These are phyloP conservation scores for Xenopus borealis DNA, from an alignment of 2,113 vertebrate species.

Conservation along the genomic window DNA sequence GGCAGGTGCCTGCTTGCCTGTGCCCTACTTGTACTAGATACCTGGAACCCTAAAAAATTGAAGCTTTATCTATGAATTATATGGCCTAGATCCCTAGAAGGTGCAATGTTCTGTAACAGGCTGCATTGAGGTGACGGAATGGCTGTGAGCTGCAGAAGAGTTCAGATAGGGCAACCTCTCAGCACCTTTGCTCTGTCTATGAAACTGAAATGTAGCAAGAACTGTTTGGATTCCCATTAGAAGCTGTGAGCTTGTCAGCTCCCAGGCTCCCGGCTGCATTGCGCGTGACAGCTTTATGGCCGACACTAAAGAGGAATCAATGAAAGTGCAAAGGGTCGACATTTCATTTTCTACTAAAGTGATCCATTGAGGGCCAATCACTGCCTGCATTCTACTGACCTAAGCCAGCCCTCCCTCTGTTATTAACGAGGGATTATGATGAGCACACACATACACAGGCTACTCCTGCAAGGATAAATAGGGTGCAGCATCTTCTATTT, in stretches of 20 bases:
- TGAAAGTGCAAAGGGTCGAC: conserved; percentile 71
- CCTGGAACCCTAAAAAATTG: too few species aligned
- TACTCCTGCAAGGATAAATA: not conserved
- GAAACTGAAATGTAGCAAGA: conserved; percentile 5
- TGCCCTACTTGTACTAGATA: too few species aligned
- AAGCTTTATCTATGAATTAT: too few species aligned
- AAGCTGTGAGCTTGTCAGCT: conserved; percentile 52
- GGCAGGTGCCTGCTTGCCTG: too few species aligned
- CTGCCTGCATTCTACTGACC: conserved; percentile 69
- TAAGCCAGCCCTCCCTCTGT: conserved; percentile 44
- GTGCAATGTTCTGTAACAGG: not conserved
- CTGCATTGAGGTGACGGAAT: not conserved
- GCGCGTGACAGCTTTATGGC: conserved; percentile 72
- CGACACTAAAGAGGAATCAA: conserved; percentile 73
- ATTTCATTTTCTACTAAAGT: conserved; percentile 80
- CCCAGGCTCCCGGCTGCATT: conserved; percentile 65
- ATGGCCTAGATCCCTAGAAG: too few species aligned
- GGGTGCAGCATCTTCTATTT: not conserved
- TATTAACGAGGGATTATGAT: not conserved
- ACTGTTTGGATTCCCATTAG: conserved; percentile 46
- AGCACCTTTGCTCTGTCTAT: not conserved
- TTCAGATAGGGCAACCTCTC: not conserved
- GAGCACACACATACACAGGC: not conserved
- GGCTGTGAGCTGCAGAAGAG: not conserved
- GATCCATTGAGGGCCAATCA: conserved; percentile 76